phyloP scores from a whole-genome alignment of 2,888 invertebrate genomes.

The Drosophila monieri region DNA sequence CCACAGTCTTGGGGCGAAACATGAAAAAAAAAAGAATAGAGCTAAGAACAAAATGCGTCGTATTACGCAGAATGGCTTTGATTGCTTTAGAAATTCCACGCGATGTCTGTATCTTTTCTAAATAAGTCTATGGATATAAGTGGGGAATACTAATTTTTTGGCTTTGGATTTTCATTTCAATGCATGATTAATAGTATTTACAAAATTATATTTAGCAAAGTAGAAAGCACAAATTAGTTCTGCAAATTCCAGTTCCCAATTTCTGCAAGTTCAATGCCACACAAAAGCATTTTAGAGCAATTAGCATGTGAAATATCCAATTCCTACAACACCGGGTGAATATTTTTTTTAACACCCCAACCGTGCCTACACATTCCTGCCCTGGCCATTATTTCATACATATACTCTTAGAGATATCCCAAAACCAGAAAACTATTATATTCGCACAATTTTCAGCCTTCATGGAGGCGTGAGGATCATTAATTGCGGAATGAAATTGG shows the following conservation, averaged over 20 bases:
- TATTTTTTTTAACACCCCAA: conserved; percentile 22
- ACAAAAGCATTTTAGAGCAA: conserved; percentile 1
- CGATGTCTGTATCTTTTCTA: conserved; percentile 8
- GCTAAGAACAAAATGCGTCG: conserved; percentile 55
- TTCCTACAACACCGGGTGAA: background rate
- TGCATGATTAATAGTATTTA: background rate
- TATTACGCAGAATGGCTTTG: conserved; percentile 30
- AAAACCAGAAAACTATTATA: conserved; percentile 25
- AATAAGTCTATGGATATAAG: background rate
- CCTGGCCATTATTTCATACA: background rate
- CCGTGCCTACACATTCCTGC: conserved; percentile 30
- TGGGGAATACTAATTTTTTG: background rate
- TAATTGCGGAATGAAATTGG: conserved; percentile 33
- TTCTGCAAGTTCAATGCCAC: conserved; percentile 35
- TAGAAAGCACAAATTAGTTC: conserved; percentile 14
- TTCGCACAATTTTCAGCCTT: conserved; percentile 21
- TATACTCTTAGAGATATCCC: too few species aligned
- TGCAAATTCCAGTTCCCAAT: conserved; percentile 1
- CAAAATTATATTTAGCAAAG: conserved; percentile 3
- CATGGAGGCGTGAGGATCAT: conserved; percentile 29
- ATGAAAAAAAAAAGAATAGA: conserved; percentile 8
- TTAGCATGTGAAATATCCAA: conserved; percentile 16
- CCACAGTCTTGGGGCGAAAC: conserved; percentile 2
- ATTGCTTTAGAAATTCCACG: conserved; percentile 19
- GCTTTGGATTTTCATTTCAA: background rate